Conservation (phyloP, 2,113 vertebrate species). For the Oreocharis arfaki region DNA sequence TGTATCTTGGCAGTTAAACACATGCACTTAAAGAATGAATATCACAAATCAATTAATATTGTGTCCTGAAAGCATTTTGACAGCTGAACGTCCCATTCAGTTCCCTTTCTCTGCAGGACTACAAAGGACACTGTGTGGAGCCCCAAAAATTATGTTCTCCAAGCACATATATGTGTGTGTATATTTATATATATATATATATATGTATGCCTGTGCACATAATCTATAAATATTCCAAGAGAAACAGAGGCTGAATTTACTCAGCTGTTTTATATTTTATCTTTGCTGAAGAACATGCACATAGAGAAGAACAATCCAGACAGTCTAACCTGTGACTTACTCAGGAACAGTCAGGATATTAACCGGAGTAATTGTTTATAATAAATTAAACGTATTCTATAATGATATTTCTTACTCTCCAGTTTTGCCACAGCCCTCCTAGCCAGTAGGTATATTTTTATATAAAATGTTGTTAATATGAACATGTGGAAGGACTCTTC, state of each 20-base stretch:
- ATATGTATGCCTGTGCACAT: not conserved
- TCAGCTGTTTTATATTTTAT: not conserved
- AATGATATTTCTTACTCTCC: not conserved
- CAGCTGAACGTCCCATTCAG: not conserved
- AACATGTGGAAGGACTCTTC: not conserved
- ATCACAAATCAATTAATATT: not conserved
- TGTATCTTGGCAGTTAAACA: not conserved
- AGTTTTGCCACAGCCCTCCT: not conserved
- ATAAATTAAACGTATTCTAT: not conserved
- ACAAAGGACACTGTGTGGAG: not conserved
- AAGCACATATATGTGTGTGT: not conserved
- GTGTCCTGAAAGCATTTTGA: not conserved
- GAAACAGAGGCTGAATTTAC: not conserved
- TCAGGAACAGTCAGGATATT: not conserved
- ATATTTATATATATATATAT: too few species aligned
- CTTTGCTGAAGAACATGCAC: not conserved
- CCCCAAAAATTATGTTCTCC: not conserved
- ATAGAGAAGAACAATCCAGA: not conserved
- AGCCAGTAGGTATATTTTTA: not conserved
- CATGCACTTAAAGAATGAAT: fast-evolving
- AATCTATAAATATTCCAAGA: not conserved
- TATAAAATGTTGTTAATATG: not conserved
- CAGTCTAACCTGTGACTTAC: not conserved
- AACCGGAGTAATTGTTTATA: not conserved
- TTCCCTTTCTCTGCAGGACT: not conserved